Evolutionary conservation across 2,888 invertebrate species (phyloP).

Genomic region (Rhaphigaster nebulosa): DNA sequence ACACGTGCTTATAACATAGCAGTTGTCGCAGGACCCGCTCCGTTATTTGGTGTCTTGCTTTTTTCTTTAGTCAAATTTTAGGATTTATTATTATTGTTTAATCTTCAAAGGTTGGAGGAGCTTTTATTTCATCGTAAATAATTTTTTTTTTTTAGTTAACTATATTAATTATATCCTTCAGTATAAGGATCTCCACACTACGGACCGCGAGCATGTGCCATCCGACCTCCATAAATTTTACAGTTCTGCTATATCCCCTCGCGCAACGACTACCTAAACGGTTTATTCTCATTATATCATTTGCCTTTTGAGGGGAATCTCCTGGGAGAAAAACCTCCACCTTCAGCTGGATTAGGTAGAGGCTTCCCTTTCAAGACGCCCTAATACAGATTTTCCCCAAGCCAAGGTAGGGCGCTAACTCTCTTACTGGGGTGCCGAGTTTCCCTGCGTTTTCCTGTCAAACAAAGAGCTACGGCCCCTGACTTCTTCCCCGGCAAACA

Average conservation of each 20-base stretch:
- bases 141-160: too few species aligned
- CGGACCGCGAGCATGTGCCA: too few species aligned
- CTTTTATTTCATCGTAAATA: too few species aligned
- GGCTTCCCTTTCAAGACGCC: slow-evolving; percentile 23
- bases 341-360: not conserved
- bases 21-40: not conserved
- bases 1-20: not conserved
- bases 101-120: too few species aligned
- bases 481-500: slow-evolving; percentile 43
- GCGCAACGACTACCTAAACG: not conserved
- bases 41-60: not conserved
- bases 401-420: slow-evolving; percentile 28
- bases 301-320: not conserved
- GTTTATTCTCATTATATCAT: not conserved
- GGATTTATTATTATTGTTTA: not conserved
- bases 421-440: slow-evolving; percentile 51
- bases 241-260: too few species aligned
- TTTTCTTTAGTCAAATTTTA: not conserved
- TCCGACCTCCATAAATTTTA: too few species aligned
- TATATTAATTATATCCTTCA: too few species aligned
- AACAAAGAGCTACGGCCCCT: not conserved
- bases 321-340: not conserved
- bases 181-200: too few species aligned
- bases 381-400: slow-evolving; percentile 43
- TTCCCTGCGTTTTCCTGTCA: slow-evolving; percentile 54